phyloP scores from a whole-genome alignment of 2,113 vertebrate species.

The Climacteris rufus region DNA sequence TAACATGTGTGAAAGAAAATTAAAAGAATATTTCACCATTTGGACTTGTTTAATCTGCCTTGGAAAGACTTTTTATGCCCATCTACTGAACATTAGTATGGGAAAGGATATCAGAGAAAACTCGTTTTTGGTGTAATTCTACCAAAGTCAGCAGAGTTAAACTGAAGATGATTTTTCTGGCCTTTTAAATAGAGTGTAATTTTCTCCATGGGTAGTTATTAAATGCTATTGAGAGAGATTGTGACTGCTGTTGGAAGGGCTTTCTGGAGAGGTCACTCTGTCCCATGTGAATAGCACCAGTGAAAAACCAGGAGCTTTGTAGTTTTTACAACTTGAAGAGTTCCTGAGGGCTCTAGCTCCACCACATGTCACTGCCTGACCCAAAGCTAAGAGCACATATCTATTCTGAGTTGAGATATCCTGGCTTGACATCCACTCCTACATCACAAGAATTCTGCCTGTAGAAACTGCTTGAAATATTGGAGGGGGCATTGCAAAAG shows the following conservation, averaged over 20 bases:
- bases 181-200: constrained; percentile 63
- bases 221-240: constrained; percentile 41
- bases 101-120: neutral
- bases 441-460: neutral
- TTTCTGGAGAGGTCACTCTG: constrained; percentile 54
- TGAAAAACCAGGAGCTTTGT: constrained; percentile 14
- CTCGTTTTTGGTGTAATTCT: constrained; percentile 37
- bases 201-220: constrained; percentile 66
- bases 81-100: neutral
- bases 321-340: constrained; percentile 41
- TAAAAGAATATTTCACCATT: constrained; percentile 54
- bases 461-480: constrained; percentile 14
- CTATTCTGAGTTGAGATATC: constrained; percentile 27
- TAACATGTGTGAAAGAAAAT: constrained; percentile 13
- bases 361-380: constrained; percentile 22
- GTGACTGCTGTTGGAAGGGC: constrained; percentile 40
- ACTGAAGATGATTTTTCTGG: constrained; percentile 48
- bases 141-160: constrained; percentile 61
- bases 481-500: neutral
- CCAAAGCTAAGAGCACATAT: constrained; percentile 5
- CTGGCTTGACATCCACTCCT: constrained; percentile 10
- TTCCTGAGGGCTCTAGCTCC: neutral
- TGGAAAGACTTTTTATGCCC: neutral
- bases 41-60: neutral
- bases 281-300: constrained; percentile 33